Percentiles rank a stretch among this genome's conserved stretches.
Conservation (phyloP, 2,113 vertebrate species). For the Bos indicus region DNA sequence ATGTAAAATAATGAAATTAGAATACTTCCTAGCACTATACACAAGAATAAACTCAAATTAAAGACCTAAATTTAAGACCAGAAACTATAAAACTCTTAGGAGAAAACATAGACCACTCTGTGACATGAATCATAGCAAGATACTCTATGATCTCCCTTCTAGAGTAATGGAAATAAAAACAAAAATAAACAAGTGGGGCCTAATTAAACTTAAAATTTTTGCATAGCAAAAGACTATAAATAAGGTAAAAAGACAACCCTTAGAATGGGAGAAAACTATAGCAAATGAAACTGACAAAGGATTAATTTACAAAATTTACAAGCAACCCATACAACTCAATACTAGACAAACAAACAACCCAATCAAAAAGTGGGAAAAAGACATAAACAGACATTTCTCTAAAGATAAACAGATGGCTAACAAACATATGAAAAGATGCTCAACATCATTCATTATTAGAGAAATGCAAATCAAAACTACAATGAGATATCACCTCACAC, state of each 20-base stretch:
- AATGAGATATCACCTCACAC: background rate
- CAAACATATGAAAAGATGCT: background rate
- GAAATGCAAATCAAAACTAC: background rate
- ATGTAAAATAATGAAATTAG: background rate
- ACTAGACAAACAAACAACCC: background rate
- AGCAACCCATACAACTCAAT: background rate
- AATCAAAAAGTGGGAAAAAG: background rate
- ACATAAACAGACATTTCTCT: background rate
- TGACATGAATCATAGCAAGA: background rate
- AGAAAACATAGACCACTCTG: background rate
- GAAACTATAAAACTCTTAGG: background rate
- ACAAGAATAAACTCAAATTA: background rate
- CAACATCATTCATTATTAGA: background rate
- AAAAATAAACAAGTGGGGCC: background rate
- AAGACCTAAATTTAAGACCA: background rate
- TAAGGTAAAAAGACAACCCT: background rate
- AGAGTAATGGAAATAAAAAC: background rate
- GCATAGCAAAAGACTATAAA: background rate
- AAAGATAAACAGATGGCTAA: background rate
- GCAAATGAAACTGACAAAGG: background rate
- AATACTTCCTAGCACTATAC: background rate
- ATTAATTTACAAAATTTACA: background rate
- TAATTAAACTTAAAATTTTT: background rate
- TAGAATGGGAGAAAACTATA: background rate
- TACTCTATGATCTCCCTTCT: background rate